phyloP scores from a whole-genome alignment of 2,888 invertebrate genomes.

The Protonemura montana region DNA sequence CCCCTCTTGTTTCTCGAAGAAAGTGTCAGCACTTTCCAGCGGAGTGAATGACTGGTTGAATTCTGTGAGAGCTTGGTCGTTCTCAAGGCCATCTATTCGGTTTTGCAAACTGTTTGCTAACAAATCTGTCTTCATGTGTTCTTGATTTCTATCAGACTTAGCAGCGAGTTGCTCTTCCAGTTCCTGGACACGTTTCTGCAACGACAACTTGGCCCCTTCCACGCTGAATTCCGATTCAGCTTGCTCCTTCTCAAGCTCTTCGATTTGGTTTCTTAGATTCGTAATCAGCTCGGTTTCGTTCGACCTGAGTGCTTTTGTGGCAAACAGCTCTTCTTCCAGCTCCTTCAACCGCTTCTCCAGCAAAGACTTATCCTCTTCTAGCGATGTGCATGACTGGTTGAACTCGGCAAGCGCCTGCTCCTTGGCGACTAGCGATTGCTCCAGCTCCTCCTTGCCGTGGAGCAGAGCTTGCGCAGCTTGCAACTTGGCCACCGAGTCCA shows the following conservation, averaged over 20 bases:
- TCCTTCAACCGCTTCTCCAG: too few species aligned
- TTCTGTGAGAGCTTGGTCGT: not conserved
- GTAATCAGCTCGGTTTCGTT: not conserved
- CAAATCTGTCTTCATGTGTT: too few species aligned
- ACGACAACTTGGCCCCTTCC: too few species aligned
- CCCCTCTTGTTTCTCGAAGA: not conserved
- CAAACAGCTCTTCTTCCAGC: not conserved
- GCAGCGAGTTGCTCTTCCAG: too few species aligned
- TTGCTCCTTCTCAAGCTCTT: too few species aligned
- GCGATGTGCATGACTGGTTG: too few species aligned
- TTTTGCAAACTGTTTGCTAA: too few species aligned
- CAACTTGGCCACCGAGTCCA: not conserved
- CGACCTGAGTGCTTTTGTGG: not conserved
- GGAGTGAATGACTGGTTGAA: not conserved
- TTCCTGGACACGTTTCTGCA: too few species aligned
- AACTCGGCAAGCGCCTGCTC: too few species aligned
- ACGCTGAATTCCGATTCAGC: too few species aligned
- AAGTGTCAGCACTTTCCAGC: not conserved
- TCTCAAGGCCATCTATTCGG: not conserved
- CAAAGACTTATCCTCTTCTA: too few species aligned
- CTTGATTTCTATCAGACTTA: too few species aligned
- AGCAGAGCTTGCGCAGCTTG: constrained; percentile 1
- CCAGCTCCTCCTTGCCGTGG: constrained; percentile 2
- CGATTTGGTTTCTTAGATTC: not conserved
- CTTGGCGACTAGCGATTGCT: not conserved